Conservation (phyloP, 2,113 vertebrate species). For the Bambusicola thoracicus region DNA sequence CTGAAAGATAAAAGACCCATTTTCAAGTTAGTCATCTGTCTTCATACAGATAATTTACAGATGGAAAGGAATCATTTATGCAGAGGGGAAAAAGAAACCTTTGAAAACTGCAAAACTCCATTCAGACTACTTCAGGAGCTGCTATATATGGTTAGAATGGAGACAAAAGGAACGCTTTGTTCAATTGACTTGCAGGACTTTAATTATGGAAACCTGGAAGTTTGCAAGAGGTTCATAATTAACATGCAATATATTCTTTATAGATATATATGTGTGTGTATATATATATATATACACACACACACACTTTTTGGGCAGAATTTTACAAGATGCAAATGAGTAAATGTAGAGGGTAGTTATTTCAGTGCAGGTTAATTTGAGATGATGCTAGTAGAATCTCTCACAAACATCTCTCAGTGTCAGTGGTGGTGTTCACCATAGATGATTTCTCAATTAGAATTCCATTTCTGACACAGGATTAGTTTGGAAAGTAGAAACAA, state of each 20-base stretch:
- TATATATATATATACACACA: too few relatives aligned
- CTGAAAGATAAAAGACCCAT: background rate
- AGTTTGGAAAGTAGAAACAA: background rate
- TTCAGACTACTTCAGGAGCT: background rate
- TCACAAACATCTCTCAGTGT: background rate
- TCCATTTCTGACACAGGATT: background rate
- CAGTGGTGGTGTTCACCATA: background rate
- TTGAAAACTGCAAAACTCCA: background rate
- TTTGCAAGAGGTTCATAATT: background rate
- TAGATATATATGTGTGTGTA: too few relatives aligned
- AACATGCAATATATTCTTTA: background rate
- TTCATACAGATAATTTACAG: background rate
- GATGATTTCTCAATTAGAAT: background rate
- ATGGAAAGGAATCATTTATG: background rate
- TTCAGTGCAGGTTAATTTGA: background rate
- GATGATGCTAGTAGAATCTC: background rate
- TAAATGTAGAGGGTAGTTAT: background rate
- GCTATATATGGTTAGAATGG: background rate
- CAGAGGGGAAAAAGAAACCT: background rate
- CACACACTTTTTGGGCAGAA: background rate
- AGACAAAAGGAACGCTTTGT: fast-evolving
- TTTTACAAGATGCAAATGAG: background rate
- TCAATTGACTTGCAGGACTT: background rate
- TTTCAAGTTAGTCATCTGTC: background rate
- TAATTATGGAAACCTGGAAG: background rate